Base-by-base conservation (phyloP, 2,888 invertebrate species). In the Lycia hirtaria region DNA sequence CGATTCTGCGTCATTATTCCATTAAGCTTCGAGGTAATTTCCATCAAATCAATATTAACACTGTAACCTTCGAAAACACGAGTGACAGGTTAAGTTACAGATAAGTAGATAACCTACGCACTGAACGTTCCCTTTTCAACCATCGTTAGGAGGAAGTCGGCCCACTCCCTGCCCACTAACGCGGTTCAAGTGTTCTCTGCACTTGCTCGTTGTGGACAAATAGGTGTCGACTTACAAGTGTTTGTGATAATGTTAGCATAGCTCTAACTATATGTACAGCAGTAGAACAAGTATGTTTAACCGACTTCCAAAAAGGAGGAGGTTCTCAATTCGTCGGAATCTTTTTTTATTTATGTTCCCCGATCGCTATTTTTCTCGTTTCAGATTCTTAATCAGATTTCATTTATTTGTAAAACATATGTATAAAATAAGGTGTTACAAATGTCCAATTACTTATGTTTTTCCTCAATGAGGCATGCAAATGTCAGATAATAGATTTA, bases 111-210 rank as follows among this genome's bases (percentile, higher is more conserved):
- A 56, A 51, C 50, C 56, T 56, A 56, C 56, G 51, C 56, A 40
- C 9, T 22, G 51, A 30, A n/a, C 50, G 28, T 48, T 52, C 57
- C 56, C 41, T 58, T 52, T 52, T 41, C 43, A 53, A 47, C 40
- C 51, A 51, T 61, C 53, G 61, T 66, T 66, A 61, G 70, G 74
- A 78, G 78, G 79, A 81, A 80, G 71, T 62, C 78, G 66, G 67
- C 81, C 84, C 73, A 83, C 84, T 65, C 63, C 19, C 68, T 62
- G 58, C 65, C 73, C 75, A 63, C 78, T 75, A 72, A 69, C 72
- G 73, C 69, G 68, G 67, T 69, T 78, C 78, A 75, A 75, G 73
- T 79, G 77, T 76, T 64, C 64, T 67, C 64, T 57, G 33, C 58
- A 60, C 59, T 60, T 66, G 55, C 54, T 67, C 59, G 59, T 62